These are phyloP conservation scores for Nannospalax galili DNA, from an alignment of 2,113 vertebrate species.

Conservation along the genomic window DNA sequence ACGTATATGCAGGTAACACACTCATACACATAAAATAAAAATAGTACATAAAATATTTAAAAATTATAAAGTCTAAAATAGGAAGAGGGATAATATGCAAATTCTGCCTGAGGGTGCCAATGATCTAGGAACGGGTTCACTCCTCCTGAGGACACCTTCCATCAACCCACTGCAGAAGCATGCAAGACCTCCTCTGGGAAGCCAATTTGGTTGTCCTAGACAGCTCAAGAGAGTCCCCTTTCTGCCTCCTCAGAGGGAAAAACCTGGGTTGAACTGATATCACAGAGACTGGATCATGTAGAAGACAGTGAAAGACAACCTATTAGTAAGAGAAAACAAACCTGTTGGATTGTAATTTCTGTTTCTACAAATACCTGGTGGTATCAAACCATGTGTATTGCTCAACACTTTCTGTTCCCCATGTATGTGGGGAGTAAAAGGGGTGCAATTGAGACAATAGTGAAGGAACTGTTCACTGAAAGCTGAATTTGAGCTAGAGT, in stretches of 20 bases:
- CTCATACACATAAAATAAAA: no score
- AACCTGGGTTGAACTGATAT: background rate
- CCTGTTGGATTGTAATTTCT: conserved; percentile 6
- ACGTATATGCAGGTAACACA: no score
- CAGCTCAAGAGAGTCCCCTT: background rate
- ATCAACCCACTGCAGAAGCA: no score
- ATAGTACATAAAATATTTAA: no score
- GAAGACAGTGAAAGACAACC: background rate
- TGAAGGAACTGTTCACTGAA: background rate
- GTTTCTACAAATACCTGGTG: background rate
- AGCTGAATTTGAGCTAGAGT: conserved; percentile 13
- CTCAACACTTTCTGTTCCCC: background rate
- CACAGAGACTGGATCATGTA: background rate
- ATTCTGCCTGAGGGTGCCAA: background rate
- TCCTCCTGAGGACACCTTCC: background rate
- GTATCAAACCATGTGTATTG: background rate
- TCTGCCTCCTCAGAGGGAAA: background rate
- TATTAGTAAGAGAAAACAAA: background rate
- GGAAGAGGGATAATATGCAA: background rate
- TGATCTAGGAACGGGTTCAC: background rate
- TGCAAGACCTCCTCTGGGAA: no score
- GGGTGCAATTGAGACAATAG: background rate
- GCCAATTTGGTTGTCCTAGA: no score
- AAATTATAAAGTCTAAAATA: background rate
- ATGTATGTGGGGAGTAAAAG: background rate